Percentiles rank a stretch among this genome's conserved stretches.
Conservation (phyloP, 2,888 invertebrate species). For the Drosophila eohydei region DNA sequence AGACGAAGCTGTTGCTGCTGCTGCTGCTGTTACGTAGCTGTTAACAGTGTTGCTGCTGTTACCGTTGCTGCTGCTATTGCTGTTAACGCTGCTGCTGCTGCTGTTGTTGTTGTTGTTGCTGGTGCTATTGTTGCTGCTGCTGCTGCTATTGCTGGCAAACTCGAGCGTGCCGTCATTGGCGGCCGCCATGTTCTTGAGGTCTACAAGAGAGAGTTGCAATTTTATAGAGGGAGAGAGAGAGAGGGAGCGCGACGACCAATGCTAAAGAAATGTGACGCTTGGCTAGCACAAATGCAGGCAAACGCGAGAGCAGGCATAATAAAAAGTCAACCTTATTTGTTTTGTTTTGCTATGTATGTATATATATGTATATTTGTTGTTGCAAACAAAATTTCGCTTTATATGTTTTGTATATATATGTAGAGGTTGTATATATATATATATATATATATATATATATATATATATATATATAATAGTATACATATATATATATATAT, state of each 20-base stretch:
- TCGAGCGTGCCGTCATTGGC: slow-evolving; percentile 83
- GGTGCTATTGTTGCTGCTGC: slow-evolving; percentile 49
- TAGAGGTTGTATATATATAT: slow-evolving; percentile 64
- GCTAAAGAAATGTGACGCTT: slow-evolving; percentile 31
- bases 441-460: slow-evolving; percentile 64
- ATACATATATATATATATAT: slow-evolving; percentile 71
- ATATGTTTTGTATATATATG: slow-evolving; percentile 45
- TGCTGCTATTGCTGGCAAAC: slow-evolving; percentile 67
- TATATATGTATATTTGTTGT: slow-evolving; percentile 52
- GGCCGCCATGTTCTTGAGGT: slow-evolving; percentile 84
- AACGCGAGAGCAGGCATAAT: slow-evolving; percentile 41
- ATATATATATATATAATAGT: slow-evolving; percentile 71
- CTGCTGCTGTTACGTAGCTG: slow-evolving; percentile 27
- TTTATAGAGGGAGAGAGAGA: slow-evolving; percentile 27
- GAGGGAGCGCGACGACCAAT: slow-evolving; percentile 1
- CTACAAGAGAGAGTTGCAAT: slow-evolving; percentile 71
- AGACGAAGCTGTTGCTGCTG: slow-evolving; percentile 15
- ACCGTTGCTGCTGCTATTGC: slow-evolving; percentile 45
- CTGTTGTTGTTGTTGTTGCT: slow-evolving; percentile 44
- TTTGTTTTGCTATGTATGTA: slow-evolving; percentile 43
- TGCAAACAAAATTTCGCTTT: slow-evolving; percentile 51
- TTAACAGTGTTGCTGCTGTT: slow-evolving; percentile 33
- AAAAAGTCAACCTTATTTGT: slow-evolving; percentile 26
- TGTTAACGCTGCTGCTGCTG: slow-evolving; percentile 44
- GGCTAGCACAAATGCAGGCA: slow-evolving; percentile 71